Percentiles rank a stretch among this genome's conserved stretches.
Evolutionary conservation across 2,113 vertebrate species (phyloP).

Genomic region (Ciconia stormi): DNA sequence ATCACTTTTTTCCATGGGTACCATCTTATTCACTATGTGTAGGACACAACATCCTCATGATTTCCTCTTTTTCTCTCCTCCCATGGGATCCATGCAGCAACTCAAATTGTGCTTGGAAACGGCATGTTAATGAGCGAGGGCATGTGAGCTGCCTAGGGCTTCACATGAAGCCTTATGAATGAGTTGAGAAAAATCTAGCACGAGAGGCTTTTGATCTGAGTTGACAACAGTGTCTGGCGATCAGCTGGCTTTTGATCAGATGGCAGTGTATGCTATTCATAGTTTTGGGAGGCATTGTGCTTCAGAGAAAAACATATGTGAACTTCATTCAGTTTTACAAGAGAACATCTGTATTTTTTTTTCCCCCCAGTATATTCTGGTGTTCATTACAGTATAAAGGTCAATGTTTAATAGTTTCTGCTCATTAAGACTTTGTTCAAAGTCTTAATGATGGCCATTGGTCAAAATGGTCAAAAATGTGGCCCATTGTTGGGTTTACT

Average conservation of each 20-base stretch:
- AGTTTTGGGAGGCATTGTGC: neutral
- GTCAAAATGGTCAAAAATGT: neutral
- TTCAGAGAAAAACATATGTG: neutral
- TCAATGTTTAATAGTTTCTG: neutral
- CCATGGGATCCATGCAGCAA: neutral
- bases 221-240: neutral
- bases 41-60: neutral
- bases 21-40: neutral
- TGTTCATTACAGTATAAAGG: neutral
- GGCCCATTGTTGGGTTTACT: neutral
- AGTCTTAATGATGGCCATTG: no score
- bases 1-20: neutral
- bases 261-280: neutral
- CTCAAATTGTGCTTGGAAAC: neutral
- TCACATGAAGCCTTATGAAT: neutral
- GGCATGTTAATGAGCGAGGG: neutral
- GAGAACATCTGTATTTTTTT: neutral
- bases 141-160: neutral
- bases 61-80: neutral
- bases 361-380: neutral
- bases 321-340: neutral
- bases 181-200: neutral
- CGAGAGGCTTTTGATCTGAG: neutral
- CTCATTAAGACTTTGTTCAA: neutral
- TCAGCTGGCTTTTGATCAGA: neutral